Evolutionary conservation across 2,113 vertebrate species (phyloP).

Genomic region (Neogale vison): DNA sequence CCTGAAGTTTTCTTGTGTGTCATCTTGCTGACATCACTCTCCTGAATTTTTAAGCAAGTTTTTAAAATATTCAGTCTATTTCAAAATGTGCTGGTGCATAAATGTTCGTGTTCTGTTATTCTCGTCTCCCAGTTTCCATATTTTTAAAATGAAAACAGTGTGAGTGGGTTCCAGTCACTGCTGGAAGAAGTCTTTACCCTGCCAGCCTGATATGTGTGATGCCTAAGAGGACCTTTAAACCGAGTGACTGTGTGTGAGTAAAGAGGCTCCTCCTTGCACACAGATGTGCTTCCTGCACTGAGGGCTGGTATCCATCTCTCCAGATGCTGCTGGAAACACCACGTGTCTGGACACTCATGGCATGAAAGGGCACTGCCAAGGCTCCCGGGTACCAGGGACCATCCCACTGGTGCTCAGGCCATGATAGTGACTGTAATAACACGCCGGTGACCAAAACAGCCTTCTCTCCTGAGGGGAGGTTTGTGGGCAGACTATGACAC

Average conservation of each 20-base stretch:
- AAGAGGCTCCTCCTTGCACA: not conserved
- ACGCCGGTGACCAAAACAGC: not conserved
- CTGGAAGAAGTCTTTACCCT: not conserved
- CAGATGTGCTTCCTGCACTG: not conserved
- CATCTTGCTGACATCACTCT: not conserved
- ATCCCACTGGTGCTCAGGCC: not conserved
- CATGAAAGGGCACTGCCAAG: too few species aligned
- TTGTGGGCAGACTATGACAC: not conserved
- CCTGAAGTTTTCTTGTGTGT: not conserved
- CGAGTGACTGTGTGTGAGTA: not conserved
- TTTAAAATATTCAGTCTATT: not conserved
- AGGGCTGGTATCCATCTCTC: not conserved
- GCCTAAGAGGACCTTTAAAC: not conserved
- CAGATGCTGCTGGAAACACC: not conserved
- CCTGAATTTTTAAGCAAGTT: not conserved
- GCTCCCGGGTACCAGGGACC: not conserved
- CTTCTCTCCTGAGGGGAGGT: not conserved
- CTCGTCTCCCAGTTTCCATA: not conserved
- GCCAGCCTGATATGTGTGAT: too few species aligned
- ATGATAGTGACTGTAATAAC: too few species aligned
- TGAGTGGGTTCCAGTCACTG: not conserved
- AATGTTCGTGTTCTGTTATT: not conserved
- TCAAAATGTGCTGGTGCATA: not conserved
- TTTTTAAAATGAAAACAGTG: not conserved
- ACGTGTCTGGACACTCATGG: too few species aligned